Percentiles rank a stretch among this genome's conserved stretches.
Evolutionary conservation across 2,113 vertebrate genomes (phyloP).

Genomic region (Furnarius figulus): DNA sequence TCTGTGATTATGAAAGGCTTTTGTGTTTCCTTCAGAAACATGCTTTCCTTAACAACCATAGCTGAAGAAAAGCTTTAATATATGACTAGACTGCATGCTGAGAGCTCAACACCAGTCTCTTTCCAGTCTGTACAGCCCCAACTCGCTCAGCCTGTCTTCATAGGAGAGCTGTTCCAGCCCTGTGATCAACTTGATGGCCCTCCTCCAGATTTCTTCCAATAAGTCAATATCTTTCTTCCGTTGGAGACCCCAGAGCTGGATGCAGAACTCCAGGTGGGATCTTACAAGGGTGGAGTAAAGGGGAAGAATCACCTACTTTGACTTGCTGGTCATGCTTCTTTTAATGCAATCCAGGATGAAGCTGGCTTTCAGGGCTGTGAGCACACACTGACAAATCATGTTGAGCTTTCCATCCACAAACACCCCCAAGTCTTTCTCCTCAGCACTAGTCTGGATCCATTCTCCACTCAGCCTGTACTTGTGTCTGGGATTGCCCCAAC

Average conservation of each 20-base stretch:
- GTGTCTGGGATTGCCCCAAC: background rate
- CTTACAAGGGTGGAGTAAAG: background rate
- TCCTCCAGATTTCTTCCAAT: background rate
- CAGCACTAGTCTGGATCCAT: background rate
- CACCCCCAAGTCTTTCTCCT: background rate
- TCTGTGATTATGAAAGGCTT: background rate
- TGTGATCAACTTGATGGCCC: too few species aligned
- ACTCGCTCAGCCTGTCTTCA: background rate
- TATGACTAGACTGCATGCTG: background rate
- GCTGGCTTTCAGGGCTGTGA: background rate
- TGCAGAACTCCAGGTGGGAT: background rate
- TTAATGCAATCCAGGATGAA: background rate
- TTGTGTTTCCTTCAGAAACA: background rate
- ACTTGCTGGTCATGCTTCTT: fast-evolving
- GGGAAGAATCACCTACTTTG: background rate
- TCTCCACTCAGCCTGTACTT: background rate
- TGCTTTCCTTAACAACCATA: background rate
- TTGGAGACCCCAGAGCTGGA: background rate
- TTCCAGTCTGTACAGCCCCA: background rate
- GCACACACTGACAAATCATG: background rate
- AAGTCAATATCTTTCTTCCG: background rate
- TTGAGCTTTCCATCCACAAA: background rate
- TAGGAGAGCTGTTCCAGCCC: background rate
- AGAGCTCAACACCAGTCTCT: background rate
- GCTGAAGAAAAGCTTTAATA: background rate